Evolutionary conservation across 2,888 invertebrate genomes (phyloP).

Genomic region (Cremastinae sp.): DNA sequence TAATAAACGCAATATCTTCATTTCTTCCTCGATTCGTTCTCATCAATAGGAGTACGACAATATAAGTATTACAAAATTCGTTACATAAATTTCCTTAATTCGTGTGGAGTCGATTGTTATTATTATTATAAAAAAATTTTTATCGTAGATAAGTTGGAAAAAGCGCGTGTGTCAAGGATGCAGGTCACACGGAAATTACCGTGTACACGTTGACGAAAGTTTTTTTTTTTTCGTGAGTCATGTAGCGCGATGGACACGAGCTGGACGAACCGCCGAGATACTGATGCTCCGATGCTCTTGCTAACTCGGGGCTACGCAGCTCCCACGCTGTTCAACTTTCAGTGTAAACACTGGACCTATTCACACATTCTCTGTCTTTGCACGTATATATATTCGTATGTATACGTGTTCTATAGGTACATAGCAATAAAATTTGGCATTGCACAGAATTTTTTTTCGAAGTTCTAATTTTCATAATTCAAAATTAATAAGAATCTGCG

Average conservation of each 20-base stretch:
- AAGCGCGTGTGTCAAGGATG: slow-evolving; percentile 59
- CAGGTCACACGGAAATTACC: slow-evolving; percentile 69
- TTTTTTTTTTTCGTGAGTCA: slow-evolving; percentile 45
- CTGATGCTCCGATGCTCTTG: slow-evolving; percentile 29
- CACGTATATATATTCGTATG: slow-evolving; percentile 6
- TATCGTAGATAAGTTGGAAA: slow-evolving; percentile 19
- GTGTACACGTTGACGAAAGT: slow-evolving; percentile 53
- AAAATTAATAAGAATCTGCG: too few relatives aligned
- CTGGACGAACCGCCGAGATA: slow-evolving; percentile 53
- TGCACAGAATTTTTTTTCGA: too few relatives aligned
- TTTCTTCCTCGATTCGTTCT: too few relatives aligned
- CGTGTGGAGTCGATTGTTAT: neutral
- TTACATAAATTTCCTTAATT: too few relatives aligned
- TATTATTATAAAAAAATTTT: neutral
- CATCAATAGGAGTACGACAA: too few relatives aligned
- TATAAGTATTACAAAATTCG: too few relatives aligned
- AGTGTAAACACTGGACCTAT: slow-evolving; percentile 53
- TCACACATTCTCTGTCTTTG: slow-evolving; percentile 60
- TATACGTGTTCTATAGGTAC: neutral
- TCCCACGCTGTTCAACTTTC: slow-evolving; percentile 62
- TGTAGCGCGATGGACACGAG: slow-evolving; percentile 34
- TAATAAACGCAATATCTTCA: too few relatives aligned
- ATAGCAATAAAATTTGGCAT: too few relatives aligned
- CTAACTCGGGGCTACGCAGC: slow-evolving; percentile 61
- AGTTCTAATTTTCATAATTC: too few relatives aligned